phyloP scores from a whole-genome alignment of 2,888 invertebrate genomes.

The Pristionchus japonicus region DNA sequence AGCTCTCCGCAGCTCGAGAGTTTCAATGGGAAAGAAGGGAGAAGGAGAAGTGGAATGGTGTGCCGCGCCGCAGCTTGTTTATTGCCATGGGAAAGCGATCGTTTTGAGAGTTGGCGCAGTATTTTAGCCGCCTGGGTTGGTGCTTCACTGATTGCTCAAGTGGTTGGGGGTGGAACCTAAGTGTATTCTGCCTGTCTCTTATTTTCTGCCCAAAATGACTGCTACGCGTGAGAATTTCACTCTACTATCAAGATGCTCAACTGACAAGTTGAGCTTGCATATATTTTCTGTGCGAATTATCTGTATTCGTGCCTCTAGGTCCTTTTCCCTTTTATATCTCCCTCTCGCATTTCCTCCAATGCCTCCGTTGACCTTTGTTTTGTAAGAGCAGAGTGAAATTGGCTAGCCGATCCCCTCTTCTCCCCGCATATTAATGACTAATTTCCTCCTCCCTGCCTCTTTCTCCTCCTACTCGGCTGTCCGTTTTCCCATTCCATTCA shows the following conservation, averaged over 20 bases:
- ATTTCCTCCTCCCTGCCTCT: not conserved
- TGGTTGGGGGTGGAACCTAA: not conserved
- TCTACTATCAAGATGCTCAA: too few species aligned
- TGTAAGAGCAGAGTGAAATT: not conserved
- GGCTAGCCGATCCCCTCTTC: not conserved
- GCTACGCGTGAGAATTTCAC: too few species aligned
- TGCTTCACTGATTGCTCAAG: not conserved
- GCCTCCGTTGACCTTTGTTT: not conserved
- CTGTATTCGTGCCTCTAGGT: too few species aligned
- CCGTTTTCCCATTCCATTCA: conserved; percentile 36
- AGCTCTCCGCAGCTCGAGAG: not conserved
- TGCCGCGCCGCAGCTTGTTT: conserved; percentile 4
- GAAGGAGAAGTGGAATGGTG: not conserved
- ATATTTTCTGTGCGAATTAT: too few species aligned
- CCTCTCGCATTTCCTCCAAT: not conserved
- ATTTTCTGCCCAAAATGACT: too few species aligned
- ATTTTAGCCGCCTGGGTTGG: not conserved
- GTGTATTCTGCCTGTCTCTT: too few species aligned
- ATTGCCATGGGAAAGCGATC: conserved; percentile 30
- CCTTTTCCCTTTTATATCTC: not conserved
- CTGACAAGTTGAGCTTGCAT: not conserved
- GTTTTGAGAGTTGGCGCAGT: not conserved
- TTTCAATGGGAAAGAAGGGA: conserved; percentile 16
- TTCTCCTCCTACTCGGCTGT: too few species aligned
- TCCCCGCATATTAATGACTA: conserved; percentile 28